A percentile compares a stretch with the other conserved stretches of the same genome.
Conservation (phyloP, 2,888 invertebrate genomes). For the Diplazon laetatorius region DNA sequence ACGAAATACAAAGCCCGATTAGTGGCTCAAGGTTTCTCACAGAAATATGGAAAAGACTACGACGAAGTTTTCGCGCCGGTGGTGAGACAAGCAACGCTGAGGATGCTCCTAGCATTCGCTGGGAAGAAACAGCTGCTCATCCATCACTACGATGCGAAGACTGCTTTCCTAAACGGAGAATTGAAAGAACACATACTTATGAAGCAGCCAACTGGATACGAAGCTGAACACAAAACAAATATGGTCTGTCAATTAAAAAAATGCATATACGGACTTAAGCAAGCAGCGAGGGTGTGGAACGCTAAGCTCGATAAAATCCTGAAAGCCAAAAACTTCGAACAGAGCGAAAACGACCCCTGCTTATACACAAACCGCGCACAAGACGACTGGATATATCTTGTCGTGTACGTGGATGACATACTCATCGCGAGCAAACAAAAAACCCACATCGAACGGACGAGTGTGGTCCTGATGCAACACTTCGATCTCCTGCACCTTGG, state of each 20-base stretch:
- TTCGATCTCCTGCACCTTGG: constrained; percentile 63
- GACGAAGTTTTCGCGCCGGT: constrained; percentile 76
- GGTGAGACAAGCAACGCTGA: constrained; percentile 62
- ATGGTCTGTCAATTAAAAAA: constrained; percentile 62
- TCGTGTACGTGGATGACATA: constrained; percentile 63
- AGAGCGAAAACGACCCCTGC: constrained; percentile 67
- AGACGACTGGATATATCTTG: constrained; percentile 35
- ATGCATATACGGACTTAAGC: constrained; percentile 72
- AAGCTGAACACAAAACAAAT: constrained; percentile 47
- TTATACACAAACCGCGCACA: constrained; percentile 58
- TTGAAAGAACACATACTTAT: constrained; percentile 66
- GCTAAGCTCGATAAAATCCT: constrained; percentile 63
- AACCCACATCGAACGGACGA: constrained; percentile 17
- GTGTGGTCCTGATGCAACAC: constrained; percentile 42
- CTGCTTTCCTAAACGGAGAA: constrained; percentile 69
- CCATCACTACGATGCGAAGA: constrained; percentile 67
- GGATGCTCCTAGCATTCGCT: constrained; percentile 62
- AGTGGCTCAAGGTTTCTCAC: constrained; percentile 71
- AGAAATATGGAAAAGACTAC: constrained; percentile 71
- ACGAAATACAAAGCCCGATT: constrained; percentile 72
- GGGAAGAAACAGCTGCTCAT: constrained; percentile 56
- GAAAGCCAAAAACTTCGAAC: constrained; percentile 53
- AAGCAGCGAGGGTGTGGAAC: constrained; percentile 71
- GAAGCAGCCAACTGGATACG: constrained; percentile 64
- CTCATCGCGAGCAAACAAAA: constrained; percentile 43